Base-by-base conservation (phyloP, 2,113 vertebrate species). In the Charina bottae region DNA sequence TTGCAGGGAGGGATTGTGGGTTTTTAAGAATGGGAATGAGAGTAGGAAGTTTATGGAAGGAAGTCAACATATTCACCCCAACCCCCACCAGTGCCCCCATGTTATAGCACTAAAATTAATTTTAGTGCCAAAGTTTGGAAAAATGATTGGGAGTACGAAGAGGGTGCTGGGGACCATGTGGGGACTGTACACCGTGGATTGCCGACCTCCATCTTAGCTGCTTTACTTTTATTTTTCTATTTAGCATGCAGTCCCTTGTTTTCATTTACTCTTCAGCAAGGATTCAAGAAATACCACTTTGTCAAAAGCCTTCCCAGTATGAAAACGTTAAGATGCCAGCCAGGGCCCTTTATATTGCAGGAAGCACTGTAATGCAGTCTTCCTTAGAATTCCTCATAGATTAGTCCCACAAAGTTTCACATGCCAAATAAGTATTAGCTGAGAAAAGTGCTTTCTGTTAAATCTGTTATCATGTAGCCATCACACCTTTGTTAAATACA, bases 321-420 rank as follows among this genome's bases (percentile, higher is more conserved):
- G 92, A 68, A 1, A 37, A 91, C 91, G 53, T 28, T 21, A 26
- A 91, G 91, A 42, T 68, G n/a, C 90, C 90, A 56, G 15, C 68
- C 88, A 86, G n/a, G 37, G 4, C 26, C 86, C 78, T 24, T 87
- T 24, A 17, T 54, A 60, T 24, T 59, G 33, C 26, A 0, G 12
- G 83, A 90, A 83, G 87, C 85, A 55, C 55, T 7, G 1, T 62
- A 0, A 86, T 55, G 72, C 28, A 46, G 83, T 85, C 2, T 42
- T 11, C 26, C 19, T 46, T 8, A 26, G 6, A 2, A 13, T 85
- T 54, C 23, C 21, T 85, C 11, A 1, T 2, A 2, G 19, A 54
- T 21, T 2, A 85, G 42, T 23, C 42, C 42, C 42, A 49, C 23
- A 26, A 85, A 85, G 83, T 19, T 53, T 11, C 19, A 46, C 9